Conservation (phyloP, 2,113 vertebrate species). For the Eudyptes chrysolophus region DNA sequence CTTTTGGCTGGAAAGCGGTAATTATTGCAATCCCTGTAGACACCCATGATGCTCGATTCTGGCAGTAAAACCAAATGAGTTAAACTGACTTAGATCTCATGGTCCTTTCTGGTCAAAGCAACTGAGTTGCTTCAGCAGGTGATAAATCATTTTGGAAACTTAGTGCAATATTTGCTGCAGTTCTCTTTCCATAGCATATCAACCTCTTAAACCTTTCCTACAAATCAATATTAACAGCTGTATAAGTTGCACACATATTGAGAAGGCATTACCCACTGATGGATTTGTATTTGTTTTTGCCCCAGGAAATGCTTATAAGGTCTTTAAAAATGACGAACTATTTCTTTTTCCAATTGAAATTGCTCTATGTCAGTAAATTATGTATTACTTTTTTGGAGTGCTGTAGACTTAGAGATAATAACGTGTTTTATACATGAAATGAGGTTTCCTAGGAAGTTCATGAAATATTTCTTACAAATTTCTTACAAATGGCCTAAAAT, state of each 20-base stretch:
- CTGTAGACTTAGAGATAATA: neutral
- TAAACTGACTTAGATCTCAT: neutral
- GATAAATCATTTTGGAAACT: conserved; percentile 15
- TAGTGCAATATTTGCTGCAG: neutral
- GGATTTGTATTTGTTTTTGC: conserved; percentile 68
- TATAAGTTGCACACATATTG: conserved; percentile 47
- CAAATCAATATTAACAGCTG: conserved; percentile 71
- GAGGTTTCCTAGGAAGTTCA: neutral
- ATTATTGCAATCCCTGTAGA: neutral
- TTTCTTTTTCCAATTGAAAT: conserved; percentile 52
- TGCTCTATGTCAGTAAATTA: conserved; percentile 45
- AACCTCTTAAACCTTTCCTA: conserved; percentile 53
- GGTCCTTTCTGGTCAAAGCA: neutral
- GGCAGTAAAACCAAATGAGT: neutral
- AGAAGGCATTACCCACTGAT: conserved; percentile 61
- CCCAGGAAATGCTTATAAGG: conserved; percentile 55
- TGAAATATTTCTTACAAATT: neutral
- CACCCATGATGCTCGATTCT: neutral
- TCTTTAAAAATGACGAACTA: conserved; percentile 56
- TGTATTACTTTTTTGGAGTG: conserved; percentile 32
- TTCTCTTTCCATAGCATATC: conserved; percentile 18
- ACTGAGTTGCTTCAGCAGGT: neutral
- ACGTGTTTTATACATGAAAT: conserved; percentile 5
- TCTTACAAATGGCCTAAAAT: neutral
- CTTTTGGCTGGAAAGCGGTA: neutral